Conservation (phyloP, 2,888 invertebrate genomes). For the Pollenia labialis region DNA sequence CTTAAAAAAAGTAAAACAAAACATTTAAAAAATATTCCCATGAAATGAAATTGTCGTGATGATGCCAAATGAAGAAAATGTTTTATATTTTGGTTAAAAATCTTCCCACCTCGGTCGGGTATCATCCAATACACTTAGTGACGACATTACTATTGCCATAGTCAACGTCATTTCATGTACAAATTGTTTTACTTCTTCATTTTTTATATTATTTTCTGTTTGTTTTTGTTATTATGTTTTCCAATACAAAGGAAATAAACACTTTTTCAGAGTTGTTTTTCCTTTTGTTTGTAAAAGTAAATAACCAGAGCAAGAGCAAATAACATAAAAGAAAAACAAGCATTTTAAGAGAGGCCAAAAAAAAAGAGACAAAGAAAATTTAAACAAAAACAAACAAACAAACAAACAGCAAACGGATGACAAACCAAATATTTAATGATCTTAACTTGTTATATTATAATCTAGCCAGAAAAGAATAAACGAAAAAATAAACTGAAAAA, state of each 20-base stretch:
- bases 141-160: conserved; percentile 10
- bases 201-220: not conserved
- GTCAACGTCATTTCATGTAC: conserved; percentile 16
- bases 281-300: conserved; percentile 21
- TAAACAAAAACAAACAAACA: conserved; percentile 28
- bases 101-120: conserved; percentile 34
- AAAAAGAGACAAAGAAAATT: not conserved
- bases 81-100: conserved; percentile 20
- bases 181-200: conserved; percentile 23
- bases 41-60: conserved; percentile 53
- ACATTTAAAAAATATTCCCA: conserved; percentile 54
- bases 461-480: not conserved
- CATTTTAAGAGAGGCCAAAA: conserved; percentile 8
- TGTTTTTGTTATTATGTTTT: conserved; percentile 13
- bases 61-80: conserved; percentile 12
- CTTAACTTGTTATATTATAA: not conserved
- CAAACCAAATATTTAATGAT: conserved; percentile 27
- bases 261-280: conserved; percentile 30
- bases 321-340: conserved; percentile 5
- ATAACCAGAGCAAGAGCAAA: conserved; percentile 18
- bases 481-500: not conserved
- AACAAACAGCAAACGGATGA: not conserved
- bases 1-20: conserved; percentile 45
- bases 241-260: conserved; percentile 51
- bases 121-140: conserved; percentile 20